These are phyloP conservation scores for Lipophrys pholis DNA, from an alignment of 2,113 vertebrate genomes.

Conservation along the genomic window DNA sequence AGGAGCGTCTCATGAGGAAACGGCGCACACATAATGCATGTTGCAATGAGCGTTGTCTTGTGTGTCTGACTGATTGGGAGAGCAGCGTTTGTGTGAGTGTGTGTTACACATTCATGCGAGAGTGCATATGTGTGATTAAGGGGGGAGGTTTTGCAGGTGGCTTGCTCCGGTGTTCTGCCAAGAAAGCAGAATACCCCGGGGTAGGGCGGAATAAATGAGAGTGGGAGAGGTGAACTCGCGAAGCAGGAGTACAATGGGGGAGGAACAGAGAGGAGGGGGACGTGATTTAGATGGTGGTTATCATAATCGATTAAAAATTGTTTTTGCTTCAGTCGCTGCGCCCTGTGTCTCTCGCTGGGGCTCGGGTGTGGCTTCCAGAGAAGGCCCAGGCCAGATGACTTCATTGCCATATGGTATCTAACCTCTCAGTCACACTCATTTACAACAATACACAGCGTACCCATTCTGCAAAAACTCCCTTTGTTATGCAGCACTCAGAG, in stretches of 20 bases:
- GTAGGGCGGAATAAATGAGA: constrained; percentile 79
- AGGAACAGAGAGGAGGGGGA: constrained; percentile 50
- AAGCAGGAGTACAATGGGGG: constrained; percentile 54
- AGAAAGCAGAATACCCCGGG: constrained; percentile 81
- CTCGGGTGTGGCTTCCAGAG: constrained; percentile 79
- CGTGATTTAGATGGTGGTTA: constrained; percentile 81
- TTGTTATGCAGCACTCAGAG: constrained; percentile 64
- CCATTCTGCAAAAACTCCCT: constrained; percentile 78
- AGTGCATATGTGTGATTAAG: constrained; percentile 59
- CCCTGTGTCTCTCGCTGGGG: constrained; percentile 74
- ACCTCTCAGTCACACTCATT: constrained; percentile 80
- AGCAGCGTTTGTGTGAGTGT: constrained; percentile 24
- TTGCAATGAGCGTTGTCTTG: constrained; percentile 55
- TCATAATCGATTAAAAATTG: constrained; percentile 82
- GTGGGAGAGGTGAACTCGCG: constrained; percentile 64
- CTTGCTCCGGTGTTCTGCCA: constrained; percentile 79
- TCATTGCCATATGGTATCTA: constrained; percentile 85
- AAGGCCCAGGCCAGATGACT: constrained; percentile 82
- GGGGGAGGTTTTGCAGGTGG: constrained; percentile 79
- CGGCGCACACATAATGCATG: constrained; percentile 26
- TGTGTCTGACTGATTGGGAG: constrained; percentile 67
- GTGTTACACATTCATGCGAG: constrained; percentile 37
- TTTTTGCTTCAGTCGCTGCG: constrained; percentile 75
- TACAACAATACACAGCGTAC: constrained; percentile 74
- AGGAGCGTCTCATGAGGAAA: constrained; percentile 55